Evolutionary conservation across 2,797 vertebrate species (phyloP).

Genomic region (Spea hammondii): DNA sequence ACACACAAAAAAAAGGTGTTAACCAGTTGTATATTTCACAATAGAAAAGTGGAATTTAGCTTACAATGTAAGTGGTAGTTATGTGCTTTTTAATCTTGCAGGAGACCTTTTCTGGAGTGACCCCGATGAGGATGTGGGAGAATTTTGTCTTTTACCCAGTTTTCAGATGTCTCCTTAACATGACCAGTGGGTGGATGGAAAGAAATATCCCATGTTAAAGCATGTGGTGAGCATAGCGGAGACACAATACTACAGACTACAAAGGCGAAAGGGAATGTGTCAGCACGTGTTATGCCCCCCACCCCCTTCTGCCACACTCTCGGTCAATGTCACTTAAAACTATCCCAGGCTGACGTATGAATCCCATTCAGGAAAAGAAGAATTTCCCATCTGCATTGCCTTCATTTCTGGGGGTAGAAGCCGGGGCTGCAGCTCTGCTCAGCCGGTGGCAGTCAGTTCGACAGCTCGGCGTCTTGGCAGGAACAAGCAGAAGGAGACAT

Average conservation of each 20-base stretch:
- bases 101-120: no score
- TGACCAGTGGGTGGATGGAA: conserved; percentile 27
- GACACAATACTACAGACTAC: conserved; percentile 44
- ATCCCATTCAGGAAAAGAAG: conserved; percentile 59
- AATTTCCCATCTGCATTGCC: conserved; percentile 62
- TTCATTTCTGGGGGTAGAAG: conserved; percentile 59
- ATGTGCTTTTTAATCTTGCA: no score
- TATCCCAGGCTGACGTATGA: conserved; percentile 43
- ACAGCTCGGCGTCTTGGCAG: conserved; percentile 41
- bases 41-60: no score
- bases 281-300: conserved; percentile 30
- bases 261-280: conserved; percentile 29
- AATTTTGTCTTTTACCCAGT: no score
- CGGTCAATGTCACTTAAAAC: conserved; percentile 48
- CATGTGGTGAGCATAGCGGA: not conserved
- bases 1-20: no score
- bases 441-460: conserved; percentile 64
- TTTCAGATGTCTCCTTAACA: not conserved
- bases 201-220: not conserved
- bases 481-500: conserved; percentile 8
- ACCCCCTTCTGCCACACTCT: conserved; percentile 17
- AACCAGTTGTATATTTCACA: no score
- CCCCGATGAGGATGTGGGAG: no score
- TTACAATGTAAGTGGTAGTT: no score
- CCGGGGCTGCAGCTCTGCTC: conserved; percentile 58